Conservation (phyloP, 92 coral and sea anemone species). For the Pocillopora grandis region DNA sequence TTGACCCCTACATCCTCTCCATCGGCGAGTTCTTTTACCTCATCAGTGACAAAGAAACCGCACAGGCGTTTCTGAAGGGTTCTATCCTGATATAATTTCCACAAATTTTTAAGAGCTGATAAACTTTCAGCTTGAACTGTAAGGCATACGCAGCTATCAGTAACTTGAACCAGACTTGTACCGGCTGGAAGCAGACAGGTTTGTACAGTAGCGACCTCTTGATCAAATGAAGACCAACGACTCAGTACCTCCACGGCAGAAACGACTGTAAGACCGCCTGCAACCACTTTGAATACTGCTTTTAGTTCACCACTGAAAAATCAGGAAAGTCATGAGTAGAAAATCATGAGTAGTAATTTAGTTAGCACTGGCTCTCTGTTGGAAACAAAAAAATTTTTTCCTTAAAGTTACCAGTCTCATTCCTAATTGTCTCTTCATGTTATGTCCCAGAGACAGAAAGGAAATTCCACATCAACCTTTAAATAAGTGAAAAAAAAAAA, state of each 20-base stretch:
- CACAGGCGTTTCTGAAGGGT: slow-evolving; percentile 20
- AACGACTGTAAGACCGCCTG: slow-evolving; percentile 4
- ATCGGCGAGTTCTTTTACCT: slow-evolving; percentile 8
- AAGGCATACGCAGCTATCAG: slow-evolving; percentile 26
- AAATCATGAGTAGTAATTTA: too few relatives aligned
- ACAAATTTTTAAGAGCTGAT: slow-evolving; percentile 28
- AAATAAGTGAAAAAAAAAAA: too few relatives aligned
- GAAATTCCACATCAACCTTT: too few relatives aligned
- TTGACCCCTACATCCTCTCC: slow-evolving; percentile 26
- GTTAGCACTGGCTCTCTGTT: too few relatives aligned
- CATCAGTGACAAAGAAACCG: slow-evolving; percentile 15
- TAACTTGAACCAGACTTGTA: slow-evolving; percentile 5
- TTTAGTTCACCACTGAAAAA: slow-evolving; percentile 12
- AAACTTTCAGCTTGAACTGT: slow-evolving; percentile 29
- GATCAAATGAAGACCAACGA: slow-evolving; percentile 16
- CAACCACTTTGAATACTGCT: slow-evolving; percentile 14
- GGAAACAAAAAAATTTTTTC: too few relatives aligned
- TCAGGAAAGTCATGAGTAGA: too few relatives aligned
- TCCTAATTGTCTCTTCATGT: too few relatives aligned
- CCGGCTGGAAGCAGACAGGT: slow-evolving; percentile 29
- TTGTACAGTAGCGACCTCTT: slow-evolving; percentile 16
- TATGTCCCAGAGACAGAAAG: too few relatives aligned
- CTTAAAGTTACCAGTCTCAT: too few relatives aligned
- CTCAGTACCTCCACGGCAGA: slow-evolving; percentile 1
- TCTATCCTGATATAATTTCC: slow-evolving; percentile 21